Conservation (phyloP, 35 echinoderm and acorn worm genomes). For the Lytechinus pictus region DNA sequence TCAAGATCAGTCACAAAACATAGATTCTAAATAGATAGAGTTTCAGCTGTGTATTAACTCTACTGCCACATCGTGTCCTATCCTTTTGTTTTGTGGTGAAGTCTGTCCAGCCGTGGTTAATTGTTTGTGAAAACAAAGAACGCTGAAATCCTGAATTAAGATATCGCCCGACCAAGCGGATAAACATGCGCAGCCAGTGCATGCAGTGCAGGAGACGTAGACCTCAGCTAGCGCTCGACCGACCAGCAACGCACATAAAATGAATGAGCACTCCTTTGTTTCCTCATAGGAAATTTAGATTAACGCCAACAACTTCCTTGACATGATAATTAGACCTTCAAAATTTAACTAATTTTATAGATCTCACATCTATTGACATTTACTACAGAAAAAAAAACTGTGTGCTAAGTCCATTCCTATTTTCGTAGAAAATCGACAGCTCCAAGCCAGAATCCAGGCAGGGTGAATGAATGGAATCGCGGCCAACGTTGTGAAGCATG, state of each 20-base stretch:
- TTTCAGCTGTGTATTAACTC: neutral
- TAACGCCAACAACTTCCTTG: neutral
- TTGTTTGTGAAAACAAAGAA: neutral
- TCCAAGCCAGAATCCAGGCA: neutral
- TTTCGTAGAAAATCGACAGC: neutral
- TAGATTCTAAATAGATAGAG: neutral
- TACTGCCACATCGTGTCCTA: neutral
- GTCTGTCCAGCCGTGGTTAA: too few species aligned
- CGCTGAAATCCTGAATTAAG: neutral
- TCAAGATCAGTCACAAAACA: neutral
- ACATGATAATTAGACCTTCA: neutral
- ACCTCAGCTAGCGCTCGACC: neutral
- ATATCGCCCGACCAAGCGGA: neutral
- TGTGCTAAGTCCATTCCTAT: neutral
- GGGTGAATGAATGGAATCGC: neutral
- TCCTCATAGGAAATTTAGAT: constrained; percentile 5
- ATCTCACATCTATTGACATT: neutral
- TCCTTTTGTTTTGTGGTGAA: neutral
- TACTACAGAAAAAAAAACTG: neutral
- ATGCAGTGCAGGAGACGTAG: neutral
- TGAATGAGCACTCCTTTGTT: neutral
- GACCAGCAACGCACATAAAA: neutral
- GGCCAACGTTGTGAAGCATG: neutral
- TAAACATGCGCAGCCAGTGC: too few species aligned
- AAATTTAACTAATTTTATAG: neutral